phyloP scores from a whole-genome alignment of 2,113 vertebrate species.

The Amblyopsis rosae region DNA sequence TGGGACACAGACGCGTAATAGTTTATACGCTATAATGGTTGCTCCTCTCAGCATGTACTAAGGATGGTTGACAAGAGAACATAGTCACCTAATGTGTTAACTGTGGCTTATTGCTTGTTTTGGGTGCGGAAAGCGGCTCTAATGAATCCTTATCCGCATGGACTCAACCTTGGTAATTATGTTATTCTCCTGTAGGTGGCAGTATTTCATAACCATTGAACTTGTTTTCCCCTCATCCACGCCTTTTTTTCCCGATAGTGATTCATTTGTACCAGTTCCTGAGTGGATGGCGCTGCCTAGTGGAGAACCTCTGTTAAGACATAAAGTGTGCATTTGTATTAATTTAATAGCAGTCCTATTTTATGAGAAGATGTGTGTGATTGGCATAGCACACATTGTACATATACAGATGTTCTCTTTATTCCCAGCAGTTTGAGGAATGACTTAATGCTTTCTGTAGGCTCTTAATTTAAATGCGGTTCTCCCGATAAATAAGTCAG shows the following conservation, averaged over 20 bases:
- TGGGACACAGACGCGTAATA: constrained; percentile 61
- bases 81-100: background rate
- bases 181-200: constrained; percentile 68
- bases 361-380: background rate
- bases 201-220: constrained; percentile 46
- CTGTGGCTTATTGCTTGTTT: constrained; percentile 4
- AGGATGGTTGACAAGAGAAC: background rate
- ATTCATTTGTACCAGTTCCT: constrained; percentile 42
- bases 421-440: constrained; percentile 17
- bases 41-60: constrained; percentile 77
- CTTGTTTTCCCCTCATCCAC: constrained; percentile 1
- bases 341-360: background rate
- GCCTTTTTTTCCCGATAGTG: background rate
- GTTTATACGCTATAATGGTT: constrained; percentile 92
- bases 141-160: background rate
- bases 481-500: constrained; percentile 12
- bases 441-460: constrained; percentile 6
- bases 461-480: constrained; percentile 17
- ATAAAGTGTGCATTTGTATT: background rate
- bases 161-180: constrained; percentile 13
- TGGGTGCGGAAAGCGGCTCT: constrained; percentile 4
- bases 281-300: constrained; percentile 57
- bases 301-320: constrained; percentile 38
- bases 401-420: background rate
- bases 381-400: background rate